These are phyloP conservation scores for Megalops cyprinoides DNA, from an alignment of 2,797 vertebrate species.

Conservation along the genomic window DNA sequence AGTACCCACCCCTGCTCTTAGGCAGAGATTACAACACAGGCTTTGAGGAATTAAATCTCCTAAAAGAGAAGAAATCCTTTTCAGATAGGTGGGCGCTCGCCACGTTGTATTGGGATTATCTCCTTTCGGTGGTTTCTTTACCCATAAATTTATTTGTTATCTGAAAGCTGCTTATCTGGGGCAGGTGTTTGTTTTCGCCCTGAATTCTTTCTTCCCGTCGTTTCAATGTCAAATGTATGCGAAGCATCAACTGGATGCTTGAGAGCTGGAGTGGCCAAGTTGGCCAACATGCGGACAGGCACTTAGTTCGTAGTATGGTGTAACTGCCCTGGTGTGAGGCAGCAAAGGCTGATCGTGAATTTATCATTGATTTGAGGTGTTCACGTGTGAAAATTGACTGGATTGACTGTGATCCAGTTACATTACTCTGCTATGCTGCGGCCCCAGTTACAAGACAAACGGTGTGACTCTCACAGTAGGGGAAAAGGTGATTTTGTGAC, in stretches of 20 bases:
- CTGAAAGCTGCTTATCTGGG: slow-evolving; percentile 13
- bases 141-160: background rate
- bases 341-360: no score
- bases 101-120: background rate
- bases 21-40: background rate
- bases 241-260: background rate
- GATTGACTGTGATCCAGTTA: no score
- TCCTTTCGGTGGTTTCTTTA: background rate
- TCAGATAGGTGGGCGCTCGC: background rate
- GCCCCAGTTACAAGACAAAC: no score
- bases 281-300: no score
- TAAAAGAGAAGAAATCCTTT: slow-evolving; percentile 9
- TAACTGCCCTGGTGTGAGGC: no score
- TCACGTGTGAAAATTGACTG: no score
- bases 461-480: no score
- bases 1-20: background rate
- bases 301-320: no score
- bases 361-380: no score
- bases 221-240: background rate
- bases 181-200: background rate
- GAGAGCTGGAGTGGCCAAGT: no score
- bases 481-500: no score
- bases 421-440: no score
- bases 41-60: slow-evolving; percentile 31
- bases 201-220: background rate